Base-by-base conservation (phyloP, 2,797 vertebrate species). In the Sebastes itinus region DNA sequence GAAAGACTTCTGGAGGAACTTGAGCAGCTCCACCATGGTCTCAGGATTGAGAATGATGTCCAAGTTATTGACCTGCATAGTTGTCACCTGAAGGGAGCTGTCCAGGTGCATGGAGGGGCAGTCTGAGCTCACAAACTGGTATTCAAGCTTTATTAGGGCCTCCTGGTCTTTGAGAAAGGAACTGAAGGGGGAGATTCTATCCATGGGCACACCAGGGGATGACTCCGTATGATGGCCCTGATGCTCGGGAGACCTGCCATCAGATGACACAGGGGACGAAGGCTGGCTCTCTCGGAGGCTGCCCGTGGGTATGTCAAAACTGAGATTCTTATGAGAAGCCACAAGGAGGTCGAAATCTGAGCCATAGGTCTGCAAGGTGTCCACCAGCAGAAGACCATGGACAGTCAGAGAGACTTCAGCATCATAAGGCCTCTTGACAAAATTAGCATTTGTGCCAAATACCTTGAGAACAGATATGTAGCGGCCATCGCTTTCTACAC, bases 391-490 rank as follows among this genome's bases (percentile, higher is more conserved):
- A 52, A 99, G 95, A 4, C 98, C 98, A 0, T 99, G 99, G 20
- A 99, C 99, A 0, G 98, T 99, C 27, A 99, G 92, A 28, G 98
- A 98, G 55, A 99, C 96, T 63, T 98, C 97, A 0, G 96, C 96
- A 77, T 99, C 99, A 0, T 99, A 99, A 0, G 99, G 99, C 60
- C 98, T 96, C 90, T 99, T 99, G 59, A 99, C 97, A 88, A 99
- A 99, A 89, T 98, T 95, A 49, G 97, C 97, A 9, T 99, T 97
- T 46, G 97, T 98, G 62, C 97, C 97, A 70, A 99, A 99, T 1
- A 99, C 98, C 81, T 99, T 99, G 23, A 99, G 97, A 56, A 99
- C 98, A 2, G 98, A 98, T 88, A 99, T 99, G 77, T 99, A 99
- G 1, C 97, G 96, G 0, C 99, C 99, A 0, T 96, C 97, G 59